Base-by-base conservation (phyloP, 2,113 vertebrate genomes). In the Oncorhynchus nerka region DNA sequence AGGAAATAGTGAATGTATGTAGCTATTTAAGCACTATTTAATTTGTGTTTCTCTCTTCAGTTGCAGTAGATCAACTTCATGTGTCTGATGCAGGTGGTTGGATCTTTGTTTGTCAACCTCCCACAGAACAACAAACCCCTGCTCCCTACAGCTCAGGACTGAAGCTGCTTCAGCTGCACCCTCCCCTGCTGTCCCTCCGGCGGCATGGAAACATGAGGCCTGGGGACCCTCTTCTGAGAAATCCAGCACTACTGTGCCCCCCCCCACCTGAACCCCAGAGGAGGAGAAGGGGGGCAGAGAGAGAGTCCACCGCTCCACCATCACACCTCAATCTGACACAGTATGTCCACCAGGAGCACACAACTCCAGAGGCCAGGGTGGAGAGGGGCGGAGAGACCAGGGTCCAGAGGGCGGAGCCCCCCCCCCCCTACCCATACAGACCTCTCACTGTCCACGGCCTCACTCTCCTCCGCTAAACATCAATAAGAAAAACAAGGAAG, bases 21-120 rank as follows among this genome's bases (percentile, higher is more conserved):
- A 5, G 34, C n/a, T 3, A 28, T 28, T 28, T 0, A 24, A 11
- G 13, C 5, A 66, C 59, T 1, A 4, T 8, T 34, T 4, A 9
- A 7, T 19, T 49, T 15, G 28, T 62, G 1, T 39, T 68, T 79
- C 82, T 71, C 2, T 81, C 49, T 90, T 85, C 78, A 99, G 96
- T 92, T 97, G 71, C 94, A 96, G 65, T 95, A 96, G 71, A 92
- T 96, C 72, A 97, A 95, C 90, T 96, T 96, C 83, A 90, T 98
- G 94, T 96, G 93, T 83, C 91, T 98, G 70, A 96, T 95, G 94
- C 97, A 98, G 84, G 90, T 96, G 64, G 88, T 96, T n/a, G 95
- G 95, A 24, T 91, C 94, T 20, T 95, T 96, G 0, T 94, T 96
- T 85, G 76, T 90, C 20, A 96, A 76, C 71, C 68, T 95, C 30